These are phyloP conservation scores for Melipona quadrifasciata DNA, from an alignment of 1,140 invertebrate species.

Conservation along the genomic window DNA sequence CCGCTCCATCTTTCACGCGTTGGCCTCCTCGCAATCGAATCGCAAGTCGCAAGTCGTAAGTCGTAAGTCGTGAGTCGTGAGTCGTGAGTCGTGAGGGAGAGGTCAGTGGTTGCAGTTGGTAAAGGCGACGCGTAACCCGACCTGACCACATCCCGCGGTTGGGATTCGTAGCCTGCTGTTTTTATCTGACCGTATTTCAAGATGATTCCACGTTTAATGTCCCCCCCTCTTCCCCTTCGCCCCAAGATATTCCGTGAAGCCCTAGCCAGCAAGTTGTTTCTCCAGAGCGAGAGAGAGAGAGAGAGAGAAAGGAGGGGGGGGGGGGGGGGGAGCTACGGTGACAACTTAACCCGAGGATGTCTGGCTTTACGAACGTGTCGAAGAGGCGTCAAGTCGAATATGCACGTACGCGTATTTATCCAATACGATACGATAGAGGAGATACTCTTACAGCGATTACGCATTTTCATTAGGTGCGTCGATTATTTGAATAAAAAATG, in stretches of 20 bases:
- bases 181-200: conserved; percentile 81
- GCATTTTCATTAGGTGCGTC: not conserved
- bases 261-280: conserved; percentile 32
- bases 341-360: conserved; percentile 69
- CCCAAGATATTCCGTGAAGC: conserved; percentile 20
- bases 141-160: conserved; percentile 69
- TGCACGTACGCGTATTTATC: not conserved
- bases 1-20: not conserved
- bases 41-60: too few relatives aligned
- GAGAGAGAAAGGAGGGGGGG: not conserved
- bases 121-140: conserved; percentile 78
- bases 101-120: conserved; percentile 73
- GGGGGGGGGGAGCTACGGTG: conserved; percentile 58
- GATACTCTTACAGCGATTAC: not conserved
- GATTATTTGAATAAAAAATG: not conserved
- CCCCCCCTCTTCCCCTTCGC: conserved; percentile 12
- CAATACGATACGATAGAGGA: not conserved
- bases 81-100: conserved; percentile 30
- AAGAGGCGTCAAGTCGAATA: conserved; percentile 43
- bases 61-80: not conserved
- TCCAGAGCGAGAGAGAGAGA: too few relatives aligned
- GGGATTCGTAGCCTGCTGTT: conserved; percentile 79
- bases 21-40: conserved; percentile 24
- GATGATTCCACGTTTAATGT: conserved; percentile 77
- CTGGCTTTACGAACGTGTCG: conserved; percentile 60